Percentiles rank a stretch among this genome's conserved stretches.
Evolutionary conservation across 2,113 vertebrate species (phyloP).

Genomic region (Hipposideros armiger): DNA sequence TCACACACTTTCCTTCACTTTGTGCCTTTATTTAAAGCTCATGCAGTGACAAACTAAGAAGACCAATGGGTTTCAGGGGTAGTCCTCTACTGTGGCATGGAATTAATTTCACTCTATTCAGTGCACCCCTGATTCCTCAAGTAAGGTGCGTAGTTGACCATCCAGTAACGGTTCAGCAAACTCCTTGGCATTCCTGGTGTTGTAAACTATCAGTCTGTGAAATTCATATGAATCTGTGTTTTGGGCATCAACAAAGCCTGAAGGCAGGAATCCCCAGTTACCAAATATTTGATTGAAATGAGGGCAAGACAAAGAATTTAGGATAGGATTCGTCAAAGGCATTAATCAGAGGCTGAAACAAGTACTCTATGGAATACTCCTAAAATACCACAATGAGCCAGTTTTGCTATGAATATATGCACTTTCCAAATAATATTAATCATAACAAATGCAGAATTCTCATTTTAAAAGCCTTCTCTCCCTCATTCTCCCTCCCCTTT

Average conservation of each 20-base stretch:
- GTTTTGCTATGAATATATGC: background rate
- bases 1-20: constrained; percentile 53
- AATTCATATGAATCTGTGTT: constrained; percentile 11
- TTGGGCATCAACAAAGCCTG: background rate
- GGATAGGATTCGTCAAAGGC: background rate
- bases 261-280: background rate
- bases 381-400: background rate
- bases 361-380: background rate
- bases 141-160: background rate
- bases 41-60: constrained; percentile 65
- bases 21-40: constrained; percentile 66
- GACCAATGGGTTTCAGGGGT: background rate
- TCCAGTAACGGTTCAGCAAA: background rate
- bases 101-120: constrained; percentile 75
- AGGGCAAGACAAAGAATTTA: background rate
- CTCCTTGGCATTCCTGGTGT: background rate
- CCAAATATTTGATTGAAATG: background rate
- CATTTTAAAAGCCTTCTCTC: background rate
- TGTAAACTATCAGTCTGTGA: background rate
- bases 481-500: background rate
- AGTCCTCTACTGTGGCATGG: constrained; percentile 53
- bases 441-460: background rate
- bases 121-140: constrained; percentile 48
- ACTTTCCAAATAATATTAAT: background rate
- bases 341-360: background rate